Evolutionary conservation across 2,888 invertebrate species (phyloP), one percentile per base, ranked within the genome.

Genomic region (Nephrotoma guestfalica): DNA sequence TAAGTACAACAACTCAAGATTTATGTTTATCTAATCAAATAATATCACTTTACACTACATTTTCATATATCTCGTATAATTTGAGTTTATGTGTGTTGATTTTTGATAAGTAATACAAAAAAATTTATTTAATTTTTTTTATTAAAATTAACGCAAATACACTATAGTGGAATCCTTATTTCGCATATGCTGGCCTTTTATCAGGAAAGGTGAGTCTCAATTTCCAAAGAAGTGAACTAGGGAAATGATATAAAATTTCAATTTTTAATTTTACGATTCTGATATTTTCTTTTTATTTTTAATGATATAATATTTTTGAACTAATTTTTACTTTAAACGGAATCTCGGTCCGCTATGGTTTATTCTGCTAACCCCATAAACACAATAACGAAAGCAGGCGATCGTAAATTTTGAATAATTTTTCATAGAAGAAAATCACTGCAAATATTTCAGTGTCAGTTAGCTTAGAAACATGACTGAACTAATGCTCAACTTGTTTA

Each of bases 131-230:
- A 42, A 83, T 84, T 84, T 84, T 41, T 41, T 83, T 40, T 83
- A 11, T 40, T 51, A 51, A 51, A 71, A 71, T 71, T 84, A 84
- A 41, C 84, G 84, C 84, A 84, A 84, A 84, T 84, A 84, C 84
- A 84, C 84, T 84, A 84, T 86, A 85, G 85, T 93, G 93, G 93
- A 93, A 93, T 90, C 93, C 93, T 88, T 91, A 93, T 92, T 92
- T 92, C 90, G 91, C 92, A 90, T 92, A 93, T 91, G 93, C 94
- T 88, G 89, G 89, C 86, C 89, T 89, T 88, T 88, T 89, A 83
- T 89, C 89, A 88, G 89, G 89, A 88, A 89, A 89, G 89, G 89
- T 89, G 88, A 89, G 89, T 89, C 87, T 83, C 18, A 43, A 86
- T 42, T 71, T 86, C 47, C 47, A 86, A 87, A 45, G 86, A 87